phyloP scores from a whole-genome alignment of 2,797 vertebrate genomes.

The Sebastes oblongus region DNA sequence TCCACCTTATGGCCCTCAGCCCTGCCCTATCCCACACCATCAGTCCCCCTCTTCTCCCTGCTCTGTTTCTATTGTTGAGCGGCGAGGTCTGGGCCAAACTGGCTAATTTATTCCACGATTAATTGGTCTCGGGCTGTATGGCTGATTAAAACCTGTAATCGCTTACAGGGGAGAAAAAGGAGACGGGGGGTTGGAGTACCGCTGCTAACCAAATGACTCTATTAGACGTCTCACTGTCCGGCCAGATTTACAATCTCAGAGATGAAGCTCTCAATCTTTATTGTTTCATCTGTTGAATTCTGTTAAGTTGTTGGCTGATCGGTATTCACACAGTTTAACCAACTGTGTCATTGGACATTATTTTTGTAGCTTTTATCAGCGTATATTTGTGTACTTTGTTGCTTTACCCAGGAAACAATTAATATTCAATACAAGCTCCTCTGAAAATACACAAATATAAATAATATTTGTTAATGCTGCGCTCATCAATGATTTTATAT shows the following conservation, averaged over 20 bases:
- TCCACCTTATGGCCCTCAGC: constrained; percentile 29
- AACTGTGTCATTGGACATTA: not conserved
- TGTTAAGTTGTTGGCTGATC: not conserved
- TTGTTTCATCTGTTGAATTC: constrained; percentile 17
- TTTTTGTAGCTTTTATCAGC: not conserved
- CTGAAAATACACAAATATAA: not conserved
- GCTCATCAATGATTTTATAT: not conserved
- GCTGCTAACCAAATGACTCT: constrained; percentile 53
- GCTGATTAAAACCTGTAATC: constrained; percentile 80
- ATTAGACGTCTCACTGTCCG: constrained; percentile 61
- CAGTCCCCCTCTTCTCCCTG: constrained; percentile 25
- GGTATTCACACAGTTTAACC: not conserved
- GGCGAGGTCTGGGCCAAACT: constrained; percentile 53
- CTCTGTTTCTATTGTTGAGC: constrained; percentile 56
- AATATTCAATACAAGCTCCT: not conserved
- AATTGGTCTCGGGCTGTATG: constrained; percentile 71
- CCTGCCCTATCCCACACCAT: constrained; percentile 38
- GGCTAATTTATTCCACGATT: constrained; percentile 75
- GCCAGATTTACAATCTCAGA: constrained; percentile 33
- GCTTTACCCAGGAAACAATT: not conserved
- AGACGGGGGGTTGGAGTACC: constrained; percentile 19
- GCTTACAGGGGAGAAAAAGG: constrained; percentile 49
- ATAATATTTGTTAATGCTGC: not conserved
- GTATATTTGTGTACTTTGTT: not conserved
- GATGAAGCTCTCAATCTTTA: constrained; percentile 7